Conservation (phyloP, 2,113 vertebrate genomes). For the Notarius lentiginosus region DNA sequence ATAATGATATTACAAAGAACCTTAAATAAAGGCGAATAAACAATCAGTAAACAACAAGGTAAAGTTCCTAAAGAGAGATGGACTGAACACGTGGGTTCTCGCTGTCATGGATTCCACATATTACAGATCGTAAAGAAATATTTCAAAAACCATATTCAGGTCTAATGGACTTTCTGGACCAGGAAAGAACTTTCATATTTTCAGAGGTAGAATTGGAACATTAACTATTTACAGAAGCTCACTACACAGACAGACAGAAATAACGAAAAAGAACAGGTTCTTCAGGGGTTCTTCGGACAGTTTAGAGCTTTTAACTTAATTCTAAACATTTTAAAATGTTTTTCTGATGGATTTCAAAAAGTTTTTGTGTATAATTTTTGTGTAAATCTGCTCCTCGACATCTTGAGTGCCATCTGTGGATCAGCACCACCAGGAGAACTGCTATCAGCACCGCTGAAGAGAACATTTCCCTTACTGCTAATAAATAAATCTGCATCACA, state of each 20-base stretch:
- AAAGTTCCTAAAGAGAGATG: not conserved
- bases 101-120: not conserved
- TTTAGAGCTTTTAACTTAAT: too few relatives aligned
- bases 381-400: not conserved
- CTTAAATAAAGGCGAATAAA: not conserved
- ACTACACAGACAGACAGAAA: not conserved
- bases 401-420: not conserved
- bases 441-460: not conserved
- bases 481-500: not conserved
- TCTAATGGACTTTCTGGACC: not conserved
- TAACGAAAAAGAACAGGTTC: not conserved
- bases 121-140: not conserved
- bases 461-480: not conserved
- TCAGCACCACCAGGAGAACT: not conserved
- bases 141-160: not conserved
- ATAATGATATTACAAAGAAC: not conserved
- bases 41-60: not conserved
- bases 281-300: not conserved
- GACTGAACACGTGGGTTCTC: not conserved
- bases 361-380: not conserved
- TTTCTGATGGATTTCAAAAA: not conserved
- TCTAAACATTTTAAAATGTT: not conserved
- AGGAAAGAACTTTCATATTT: not conserved
- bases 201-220: not conserved
- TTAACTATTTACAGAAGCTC: not conserved